Evolutionary conservation across 2,888 invertebrate species (phyloP).

Genomic region (Campaea margaritaria): DNA sequence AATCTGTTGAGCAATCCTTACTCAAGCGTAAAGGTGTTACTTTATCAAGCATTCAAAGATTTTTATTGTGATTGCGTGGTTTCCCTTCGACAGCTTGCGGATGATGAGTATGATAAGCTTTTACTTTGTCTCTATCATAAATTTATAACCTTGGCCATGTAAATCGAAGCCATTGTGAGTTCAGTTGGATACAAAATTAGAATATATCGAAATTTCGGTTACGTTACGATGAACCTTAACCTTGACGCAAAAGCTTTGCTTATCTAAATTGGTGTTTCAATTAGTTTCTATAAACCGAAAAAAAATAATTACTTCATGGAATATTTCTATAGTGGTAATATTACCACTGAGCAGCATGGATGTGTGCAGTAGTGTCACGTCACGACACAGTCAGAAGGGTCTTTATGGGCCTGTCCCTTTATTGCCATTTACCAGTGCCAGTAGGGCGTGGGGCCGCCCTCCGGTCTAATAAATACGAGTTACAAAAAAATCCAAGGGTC

Average conservation of each 20-base stretch:
- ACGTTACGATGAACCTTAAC: conserved; percentile 33
- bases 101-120: too few relatives aligned
- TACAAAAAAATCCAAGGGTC: conserved; percentile 6
- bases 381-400: conserved; percentile 43
- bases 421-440: conserved; percentile 17
- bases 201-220: conserved; percentile 14
- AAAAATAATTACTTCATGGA: conserved; percentile 14
- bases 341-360: conserved; percentile 45
- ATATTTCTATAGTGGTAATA: conserved; percentile 34
- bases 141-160: too few relatives aligned
- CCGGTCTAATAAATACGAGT: conserved; percentile 23
- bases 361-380: conserved; percentile 50
- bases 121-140: too few relatives aligned
- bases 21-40: conserved; percentile 1
- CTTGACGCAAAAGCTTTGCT: conserved; percentile 32
- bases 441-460: conserved; percentile 15
- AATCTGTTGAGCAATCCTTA: neutral
- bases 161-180: too few relatives aligned
- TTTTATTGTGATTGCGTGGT: neutral
- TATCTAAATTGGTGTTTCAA: conserved; percentile 34
- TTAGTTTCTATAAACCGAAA: too few relatives aligned
- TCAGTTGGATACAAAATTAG: neutral
- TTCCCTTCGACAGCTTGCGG: neutral
- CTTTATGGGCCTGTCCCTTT: conserved; percentile 22
- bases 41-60: neutral